A percentile compares a stretch with the other conserved stretches of the same genome.
phyloP scores from a whole-genome alignment of 1,140 invertebrate genomes.

The Magallana ariakensis region DNA sequence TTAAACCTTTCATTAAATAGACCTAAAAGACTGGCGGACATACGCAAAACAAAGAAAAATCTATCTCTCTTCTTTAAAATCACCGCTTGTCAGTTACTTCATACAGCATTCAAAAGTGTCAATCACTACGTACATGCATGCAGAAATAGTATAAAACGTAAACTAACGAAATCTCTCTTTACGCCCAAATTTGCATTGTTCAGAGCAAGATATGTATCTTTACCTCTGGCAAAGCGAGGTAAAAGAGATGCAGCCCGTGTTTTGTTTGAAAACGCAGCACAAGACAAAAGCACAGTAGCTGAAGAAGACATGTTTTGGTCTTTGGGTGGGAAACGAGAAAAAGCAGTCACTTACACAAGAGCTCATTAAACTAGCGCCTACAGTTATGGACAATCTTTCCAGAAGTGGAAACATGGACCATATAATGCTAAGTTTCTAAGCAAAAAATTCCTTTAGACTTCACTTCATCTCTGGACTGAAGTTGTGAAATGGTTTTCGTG shows the following conservation, averaged over 20 bases:
- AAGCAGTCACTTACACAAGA: background rate
- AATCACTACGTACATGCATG: background rate
- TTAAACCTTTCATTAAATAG: background rate
- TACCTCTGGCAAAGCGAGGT: conserved; percentile 8
- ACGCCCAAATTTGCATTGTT: background rate
- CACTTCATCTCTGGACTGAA: conserved; percentile 50
- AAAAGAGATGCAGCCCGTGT: background rate
- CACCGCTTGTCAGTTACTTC: background rate
- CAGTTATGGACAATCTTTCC: conserved; percentile 31
- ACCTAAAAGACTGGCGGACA: background rate
- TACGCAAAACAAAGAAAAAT: conserved; percentile 14
- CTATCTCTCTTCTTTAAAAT: background rate
- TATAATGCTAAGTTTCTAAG: conserved; percentile 42
- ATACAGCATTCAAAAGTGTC: background rate
- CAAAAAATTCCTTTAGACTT: conserved; percentile 41
- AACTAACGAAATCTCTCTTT: background rate
- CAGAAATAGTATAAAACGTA: background rate
- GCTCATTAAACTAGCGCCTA: conserved; percentile 40
- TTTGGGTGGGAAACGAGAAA: background rate
- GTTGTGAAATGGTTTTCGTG: conserved; percentile 54
- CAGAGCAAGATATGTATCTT: background rate
- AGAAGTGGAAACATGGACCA: conserved; percentile 19
- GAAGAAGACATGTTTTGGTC: background rate
- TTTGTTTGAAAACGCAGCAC: background rate
- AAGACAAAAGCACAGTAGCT: background rate